phyloP scores from a whole-genome alignment of 92 coral and sea anemone species.

The Umimayanthus chanpuru region DNA sequence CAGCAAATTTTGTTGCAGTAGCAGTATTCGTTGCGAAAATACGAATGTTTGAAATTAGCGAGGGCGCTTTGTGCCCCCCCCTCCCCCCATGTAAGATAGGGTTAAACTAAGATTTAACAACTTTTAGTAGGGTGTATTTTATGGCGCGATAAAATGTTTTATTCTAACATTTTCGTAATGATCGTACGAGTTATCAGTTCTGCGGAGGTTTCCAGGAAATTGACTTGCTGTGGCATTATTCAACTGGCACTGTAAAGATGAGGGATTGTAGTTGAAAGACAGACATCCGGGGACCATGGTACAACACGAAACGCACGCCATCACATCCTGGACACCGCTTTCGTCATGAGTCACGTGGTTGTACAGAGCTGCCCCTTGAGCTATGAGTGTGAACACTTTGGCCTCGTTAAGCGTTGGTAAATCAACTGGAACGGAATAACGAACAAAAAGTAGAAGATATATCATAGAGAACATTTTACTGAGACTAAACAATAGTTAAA shows the following conservation, averaged over 20 bases:
- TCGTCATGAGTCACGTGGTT: conserved; percentile 31
- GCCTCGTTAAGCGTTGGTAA: neutral
- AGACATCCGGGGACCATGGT: neutral
- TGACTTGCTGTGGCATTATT: conserved; percentile 2
- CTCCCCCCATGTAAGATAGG: no score
- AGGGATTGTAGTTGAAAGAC: conserved; percentile 9
- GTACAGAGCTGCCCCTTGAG: neutral
- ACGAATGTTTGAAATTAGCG: no score
- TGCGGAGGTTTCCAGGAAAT: neutral
- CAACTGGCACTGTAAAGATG: conserved; percentile 8
- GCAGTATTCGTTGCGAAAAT: no score
- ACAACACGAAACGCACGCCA: conserved; percentile 8
- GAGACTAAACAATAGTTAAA: no score
- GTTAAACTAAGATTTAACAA: no score
- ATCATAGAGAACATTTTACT: no score
- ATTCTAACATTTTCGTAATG: conserved; percentile 4
- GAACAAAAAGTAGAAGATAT: neutral
- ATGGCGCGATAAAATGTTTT: neutral
- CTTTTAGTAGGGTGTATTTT: no score
- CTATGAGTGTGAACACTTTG: neutral
- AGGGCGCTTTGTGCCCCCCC: no score
- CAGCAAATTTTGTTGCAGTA: no score
- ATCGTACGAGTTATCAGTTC: neutral
- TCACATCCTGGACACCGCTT: neutral
- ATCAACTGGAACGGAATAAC: neutral